Base-by-base conservation (phyloP, 2,797 vertebrate species). In the Clamator glandarius region DNA sequence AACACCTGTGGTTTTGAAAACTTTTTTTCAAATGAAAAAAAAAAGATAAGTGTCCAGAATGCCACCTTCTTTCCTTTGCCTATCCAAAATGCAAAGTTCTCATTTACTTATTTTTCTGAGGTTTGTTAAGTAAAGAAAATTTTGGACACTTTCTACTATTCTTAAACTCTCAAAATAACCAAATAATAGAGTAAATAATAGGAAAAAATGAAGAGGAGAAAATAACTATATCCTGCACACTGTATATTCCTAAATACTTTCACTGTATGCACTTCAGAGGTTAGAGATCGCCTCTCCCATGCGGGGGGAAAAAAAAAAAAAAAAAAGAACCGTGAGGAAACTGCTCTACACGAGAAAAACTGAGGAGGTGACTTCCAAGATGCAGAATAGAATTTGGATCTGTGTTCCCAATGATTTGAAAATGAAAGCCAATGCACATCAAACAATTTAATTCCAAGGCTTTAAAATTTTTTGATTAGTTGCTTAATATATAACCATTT, bases 401-500 rank as follows among this genome's bases (percentile, higher is more conserved):
- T 50, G 33, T n/a, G 79, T 54, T 76, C 42, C 35, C 28, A 23
- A 0, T 44, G 68, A 74, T 92, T 77, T 52, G 20, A 59, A 33
- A 64, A 69, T 62, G 13, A 75, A 84, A 64, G 36, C 39, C 62
- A 74, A 50, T 9, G 21, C 25, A 17, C 12, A 76, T 23, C 26
- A 58, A 74, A 79, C 2, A 57, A 54, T 25, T 81, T 64, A 3
- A 75, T 39, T 73, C 10, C 0, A 1, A 76, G 23, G 39, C 19
- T 78, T 93, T 74, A 39, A 79, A 92, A 75, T 17, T 3, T 6
- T 80, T 80, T 35, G 14, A 85, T 59, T 85, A 70, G 90, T 79
- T 67, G 58, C 35, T 90, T 85, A 93, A 62, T 63, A 85, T 28
- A 93, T 87, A 68, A 64, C 8, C 54, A 31, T 93, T 84, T 89